Conservation (phyloP, 2,797 vertebrate genomes). For the Sebastes glaucus region DNA sequence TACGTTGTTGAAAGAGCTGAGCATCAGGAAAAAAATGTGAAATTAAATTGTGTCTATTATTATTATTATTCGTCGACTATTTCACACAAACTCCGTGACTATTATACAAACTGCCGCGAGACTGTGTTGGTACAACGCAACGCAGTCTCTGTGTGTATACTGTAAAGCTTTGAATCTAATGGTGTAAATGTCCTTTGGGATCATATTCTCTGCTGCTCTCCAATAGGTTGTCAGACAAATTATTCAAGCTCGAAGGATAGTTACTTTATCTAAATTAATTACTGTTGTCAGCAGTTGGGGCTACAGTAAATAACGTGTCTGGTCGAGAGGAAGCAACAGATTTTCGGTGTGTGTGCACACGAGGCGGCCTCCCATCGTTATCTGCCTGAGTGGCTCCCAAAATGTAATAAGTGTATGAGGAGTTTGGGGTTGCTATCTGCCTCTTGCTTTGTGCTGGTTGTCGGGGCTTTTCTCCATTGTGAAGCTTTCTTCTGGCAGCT, state of each 20-base stretch:
- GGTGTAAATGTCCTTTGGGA: background rate
- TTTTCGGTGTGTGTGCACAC: constrained; percentile 53
- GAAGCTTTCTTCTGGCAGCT: constrained; percentile 71
- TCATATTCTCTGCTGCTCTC: background rate
- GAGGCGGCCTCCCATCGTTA: constrained; percentile 42
- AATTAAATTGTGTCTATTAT: no score
- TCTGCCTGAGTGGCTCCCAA: constrained; percentile 57
- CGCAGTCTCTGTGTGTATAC: background rate
- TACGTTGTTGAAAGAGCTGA: no score
- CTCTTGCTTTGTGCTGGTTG: constrained; percentile 58
- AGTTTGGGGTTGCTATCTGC: constrained; percentile 57
- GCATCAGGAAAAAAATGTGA: no score
- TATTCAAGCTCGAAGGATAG: constrained; percentile 7
- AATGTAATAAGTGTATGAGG: constrained; percentile 69
- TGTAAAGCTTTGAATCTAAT: background rate
- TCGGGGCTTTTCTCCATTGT: constrained; percentile 54
- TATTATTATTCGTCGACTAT: no score
- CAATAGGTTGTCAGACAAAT: constrained; percentile 1
- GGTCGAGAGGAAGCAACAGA: constrained; percentile 40
- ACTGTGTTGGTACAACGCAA: background rate
- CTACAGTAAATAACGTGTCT: constrained; percentile 40
- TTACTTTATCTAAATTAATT: constrained; percentile 59
- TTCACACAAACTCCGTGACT: no score
- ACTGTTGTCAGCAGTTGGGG: constrained; percentile 36
- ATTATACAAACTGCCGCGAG: background rate